Conservation (phyloP, 92 coral and sea anemone genomes). For the Pocillopora grandis region DNA sequence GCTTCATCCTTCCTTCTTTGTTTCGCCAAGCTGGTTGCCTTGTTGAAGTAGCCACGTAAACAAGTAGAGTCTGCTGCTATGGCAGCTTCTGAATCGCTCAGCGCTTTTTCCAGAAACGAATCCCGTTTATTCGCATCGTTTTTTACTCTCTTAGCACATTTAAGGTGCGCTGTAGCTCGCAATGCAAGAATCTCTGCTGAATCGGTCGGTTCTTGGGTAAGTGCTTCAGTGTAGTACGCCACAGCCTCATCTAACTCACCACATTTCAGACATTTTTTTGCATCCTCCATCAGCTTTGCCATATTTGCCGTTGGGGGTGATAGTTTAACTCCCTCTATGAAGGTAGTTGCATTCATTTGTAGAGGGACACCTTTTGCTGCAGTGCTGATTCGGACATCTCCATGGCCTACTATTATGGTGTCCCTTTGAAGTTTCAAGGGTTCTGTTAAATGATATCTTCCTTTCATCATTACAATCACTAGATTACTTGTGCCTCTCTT, state of each 20-base stretch:
- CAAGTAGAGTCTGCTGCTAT: background rate
- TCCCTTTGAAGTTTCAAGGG: conserved; percentile 2
- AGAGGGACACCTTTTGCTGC: background rate
- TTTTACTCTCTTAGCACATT: background rate
- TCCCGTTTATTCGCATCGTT: background rate
- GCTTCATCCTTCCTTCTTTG: conserved; percentile 12
- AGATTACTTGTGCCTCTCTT: background rate
- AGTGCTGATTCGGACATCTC: conserved; percentile 1
- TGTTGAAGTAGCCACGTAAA: conserved; percentile 13
- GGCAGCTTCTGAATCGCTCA: background rate
- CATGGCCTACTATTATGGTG: conserved; percentile 12
- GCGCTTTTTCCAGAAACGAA: background rate
- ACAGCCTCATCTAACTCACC: background rate
- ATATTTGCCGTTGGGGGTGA: background rate
- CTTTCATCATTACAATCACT: conserved; percentile 9
- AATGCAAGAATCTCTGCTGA: conserved; percentile 19
- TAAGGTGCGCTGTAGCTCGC: conserved; percentile 3
- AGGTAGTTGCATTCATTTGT: background rate
- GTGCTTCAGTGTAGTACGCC: conserved; percentile 3
- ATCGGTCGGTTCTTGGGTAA: background rate
- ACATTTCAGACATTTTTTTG: background rate
- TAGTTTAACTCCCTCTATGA: conserved; percentile 4
- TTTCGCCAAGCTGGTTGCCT: conserved; percentile 10
- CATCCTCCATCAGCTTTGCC: background rate
- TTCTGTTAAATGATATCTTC: conserved; percentile 7